Base-by-base conservation (phyloP, 35 echinoderm and acorn worm species). In the Amphiura filiformis region DNA sequence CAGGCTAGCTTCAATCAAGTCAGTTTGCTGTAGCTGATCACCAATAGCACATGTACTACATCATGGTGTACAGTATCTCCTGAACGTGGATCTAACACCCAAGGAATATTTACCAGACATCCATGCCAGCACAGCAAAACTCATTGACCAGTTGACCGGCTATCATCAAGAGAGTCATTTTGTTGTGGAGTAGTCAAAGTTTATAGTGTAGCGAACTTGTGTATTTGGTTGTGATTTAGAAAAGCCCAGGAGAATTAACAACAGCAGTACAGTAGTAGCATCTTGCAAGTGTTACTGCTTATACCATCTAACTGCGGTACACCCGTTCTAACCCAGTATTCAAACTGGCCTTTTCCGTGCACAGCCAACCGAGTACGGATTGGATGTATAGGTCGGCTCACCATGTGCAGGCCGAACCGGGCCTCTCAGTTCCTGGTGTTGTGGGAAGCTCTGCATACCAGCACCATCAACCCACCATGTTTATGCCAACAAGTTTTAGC, bases 301-400 rank as follows among this genome's bases (percentile, higher is more conserved):
- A n/a, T n/a, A n/a, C n/a, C n/a, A n/a, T n/a, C n/a, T n/a, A n/a
- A n/a, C n/a, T n/a, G n/a, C n/a, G n/a, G n/a, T n/a, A 20, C 44
- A 52, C 20, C 44, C 20, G 7, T 52, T 11, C 44, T 20, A 52
- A 20, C 44, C 44, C 44, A 52, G 44, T 20, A 20, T 26, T 70
- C 61, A 70, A 70, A 1, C 61, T 70, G 61, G 61, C 61, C 28
- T 70, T 70, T 70, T 70, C 61, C 61, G 61, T 70, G 61, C 61
- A 70, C 3, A 70, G 61, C 28, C 61, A 70, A 4, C 61, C 61
- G 7, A 70, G 7, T 1, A 30, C 32, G 64, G 83, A 56, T 85
- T 85, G 83, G 83, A 85, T 85, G 83, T 85, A 85, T 85, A 85
- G 83, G 83, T 61, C 83, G 31, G 83, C 83, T 37, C 83, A 85